Conservation (phyloP, 1,140 invertebrate species). For the Drosophila pallidifrons region DNA sequence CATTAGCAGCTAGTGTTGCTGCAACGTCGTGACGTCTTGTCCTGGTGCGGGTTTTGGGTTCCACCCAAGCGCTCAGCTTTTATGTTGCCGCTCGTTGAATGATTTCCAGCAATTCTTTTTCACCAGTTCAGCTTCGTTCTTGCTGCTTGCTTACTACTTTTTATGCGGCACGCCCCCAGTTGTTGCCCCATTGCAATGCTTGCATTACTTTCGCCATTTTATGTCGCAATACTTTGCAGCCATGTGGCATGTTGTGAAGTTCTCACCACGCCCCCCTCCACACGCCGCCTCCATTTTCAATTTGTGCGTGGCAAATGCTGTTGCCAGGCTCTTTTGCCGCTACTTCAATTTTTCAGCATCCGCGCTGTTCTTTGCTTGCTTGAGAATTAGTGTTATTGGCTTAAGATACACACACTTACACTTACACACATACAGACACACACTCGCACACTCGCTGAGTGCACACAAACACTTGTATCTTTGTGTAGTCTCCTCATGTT, state of each 20-base stretch:
- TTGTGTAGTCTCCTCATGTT: slow-evolving; percentile 27
- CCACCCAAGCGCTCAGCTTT: slow-evolving; percentile 76
- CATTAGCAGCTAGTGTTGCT: slow-evolving; percentile 39
- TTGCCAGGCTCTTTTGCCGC: slow-evolving; percentile 30
- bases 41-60: slow-evolving; percentile 27
- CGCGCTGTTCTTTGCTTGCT: slow-evolving; percentile 40
- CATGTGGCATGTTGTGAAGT: slow-evolving; percentile 60
- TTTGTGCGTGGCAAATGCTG: slow-evolving; percentile 17
- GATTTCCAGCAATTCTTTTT: slow-evolving; percentile 67
- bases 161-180: slow-evolving; percentile 49
- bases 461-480: slow-evolving; percentile 14
- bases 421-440: slow-evolving; percentile 20
- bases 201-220: slow-evolving; percentile 53
- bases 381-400: slow-evolving; percentile 63
- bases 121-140: slow-evolving; percentile 15
- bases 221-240: slow-evolving; percentile 74
- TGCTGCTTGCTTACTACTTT: slow-evolving; percentile 30
- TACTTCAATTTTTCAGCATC: slow-evolving; percentile 55
- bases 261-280: slow-evolving; percentile 23
- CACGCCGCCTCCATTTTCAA: slow-evolving; percentile 36
- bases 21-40: slow-evolving; percentile 2
- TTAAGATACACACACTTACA: slow-evolving; percentile 30
- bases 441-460: not conserved
- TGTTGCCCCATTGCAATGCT: slow-evolving; percentile 21
- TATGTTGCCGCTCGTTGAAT: slow-evolving; percentile 66